phyloP scores from a whole-genome alignment of 2,113 vertebrate species.

The Zosterops borbonicus region DNA sequence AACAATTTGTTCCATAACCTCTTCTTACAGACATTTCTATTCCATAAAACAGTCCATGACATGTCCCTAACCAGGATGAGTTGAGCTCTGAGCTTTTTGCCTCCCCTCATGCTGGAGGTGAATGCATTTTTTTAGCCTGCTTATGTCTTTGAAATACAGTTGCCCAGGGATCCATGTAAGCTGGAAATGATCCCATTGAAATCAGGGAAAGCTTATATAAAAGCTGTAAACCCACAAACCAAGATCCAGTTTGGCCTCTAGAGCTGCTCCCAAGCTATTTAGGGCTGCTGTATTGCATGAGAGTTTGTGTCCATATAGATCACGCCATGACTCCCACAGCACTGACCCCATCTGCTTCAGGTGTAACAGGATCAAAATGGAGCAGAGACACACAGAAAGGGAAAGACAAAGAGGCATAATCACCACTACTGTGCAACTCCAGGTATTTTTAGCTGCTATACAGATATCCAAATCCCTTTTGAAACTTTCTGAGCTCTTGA shows the following conservation, averaged over 20 bases:
- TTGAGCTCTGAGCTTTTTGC: neutral
- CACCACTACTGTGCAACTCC: neutral
- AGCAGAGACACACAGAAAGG: neutral
- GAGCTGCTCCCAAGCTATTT: neutral
- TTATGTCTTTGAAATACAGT: neutral
- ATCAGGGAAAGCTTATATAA: neutral
- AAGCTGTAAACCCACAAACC: neutral
- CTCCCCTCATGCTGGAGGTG: neutral
- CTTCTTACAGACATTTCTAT: neutral
- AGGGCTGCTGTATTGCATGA: neutral
- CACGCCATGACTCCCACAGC: neutral
- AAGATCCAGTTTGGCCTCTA: neutral
- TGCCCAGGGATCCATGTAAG: neutral
- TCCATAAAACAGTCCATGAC: neutral
- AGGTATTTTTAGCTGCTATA: neutral
- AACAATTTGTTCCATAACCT: neutral
- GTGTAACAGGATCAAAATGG: neutral
- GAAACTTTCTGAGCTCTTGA: slow-evolving; percentile 23
- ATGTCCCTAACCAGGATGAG: neutral
- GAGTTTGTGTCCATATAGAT: neutral
- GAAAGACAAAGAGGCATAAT: neutral
- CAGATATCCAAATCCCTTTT: neutral
- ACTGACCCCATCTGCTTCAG: neutral
- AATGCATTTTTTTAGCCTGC: neutral
- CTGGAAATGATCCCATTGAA: neutral